A percentile compares a stretch with the other conserved stretches of the same genome.
Conservation (phyloP, 2,113 vertebrate species). For the Pelvicachromis taeniatus region DNA sequence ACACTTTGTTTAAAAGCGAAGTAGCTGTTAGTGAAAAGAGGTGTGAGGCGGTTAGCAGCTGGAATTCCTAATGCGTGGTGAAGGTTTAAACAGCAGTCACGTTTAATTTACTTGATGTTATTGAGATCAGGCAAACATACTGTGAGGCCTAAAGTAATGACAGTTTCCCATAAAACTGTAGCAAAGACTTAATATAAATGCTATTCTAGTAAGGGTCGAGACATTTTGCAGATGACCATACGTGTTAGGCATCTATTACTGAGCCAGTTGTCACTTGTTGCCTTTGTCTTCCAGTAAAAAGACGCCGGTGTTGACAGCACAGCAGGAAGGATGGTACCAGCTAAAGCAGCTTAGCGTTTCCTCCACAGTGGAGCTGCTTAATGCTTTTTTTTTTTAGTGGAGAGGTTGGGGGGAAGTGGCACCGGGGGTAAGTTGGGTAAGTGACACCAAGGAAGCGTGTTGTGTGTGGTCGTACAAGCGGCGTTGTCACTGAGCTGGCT, state of each 20-base stretch:
- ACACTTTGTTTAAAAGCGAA: neutral
- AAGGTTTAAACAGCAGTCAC: neutral
- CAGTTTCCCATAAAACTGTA: neutral
- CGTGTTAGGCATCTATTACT: neutral
- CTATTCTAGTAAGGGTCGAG: neutral
- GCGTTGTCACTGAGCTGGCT: slow-evolving; percentile 42
- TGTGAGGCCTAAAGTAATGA: neutral
- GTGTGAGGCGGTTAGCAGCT: neutral
- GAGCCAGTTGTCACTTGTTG: slow-evolving; percentile 31
- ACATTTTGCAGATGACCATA: neutral
- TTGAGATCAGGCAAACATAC: neutral
- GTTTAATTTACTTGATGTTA: neutral
- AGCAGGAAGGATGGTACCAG: slow-evolving; percentile 49
- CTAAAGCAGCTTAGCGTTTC: slow-evolving; percentile 36
- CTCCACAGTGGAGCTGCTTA: slow-evolving; percentile 27
- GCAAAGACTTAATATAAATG: neutral
- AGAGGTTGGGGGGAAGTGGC: neutral
- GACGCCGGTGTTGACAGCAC: slow-evolving; percentile 27
- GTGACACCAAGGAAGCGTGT: slow-evolving; percentile 42
- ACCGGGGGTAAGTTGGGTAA: slow-evolving; percentile 21
- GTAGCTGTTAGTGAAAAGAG: neutral
- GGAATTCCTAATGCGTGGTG: neutral
- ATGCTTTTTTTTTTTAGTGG: neutral
- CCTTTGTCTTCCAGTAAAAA: slow-evolving; percentile 33
- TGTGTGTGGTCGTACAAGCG: slow-evolving; percentile 29